These are phyloP conservation scores for Ellobius talpinus DNA, from an alignment of 2,113 vertebrate species.

Conservation along the genomic window DNA sequence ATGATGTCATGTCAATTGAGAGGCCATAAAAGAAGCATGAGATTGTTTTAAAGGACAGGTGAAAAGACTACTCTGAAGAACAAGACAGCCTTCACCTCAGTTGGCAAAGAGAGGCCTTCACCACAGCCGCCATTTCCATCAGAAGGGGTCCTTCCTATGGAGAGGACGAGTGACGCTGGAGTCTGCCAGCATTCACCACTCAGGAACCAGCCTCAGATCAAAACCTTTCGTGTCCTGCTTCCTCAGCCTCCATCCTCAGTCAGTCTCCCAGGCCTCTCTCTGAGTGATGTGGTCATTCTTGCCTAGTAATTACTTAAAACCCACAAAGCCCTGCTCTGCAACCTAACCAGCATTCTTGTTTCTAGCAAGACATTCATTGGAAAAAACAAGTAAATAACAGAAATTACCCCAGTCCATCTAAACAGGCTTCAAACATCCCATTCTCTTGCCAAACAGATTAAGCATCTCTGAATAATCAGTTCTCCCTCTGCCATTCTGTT, in stretches of 20 bases:
- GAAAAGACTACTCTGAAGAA: neutral
- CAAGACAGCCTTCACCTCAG: neutral
- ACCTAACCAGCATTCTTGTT: neutral
- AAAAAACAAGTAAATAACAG: neutral
- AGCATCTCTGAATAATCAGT: neutral
- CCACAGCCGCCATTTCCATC: too few relatives aligned
- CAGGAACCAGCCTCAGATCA: too few relatives aligned
- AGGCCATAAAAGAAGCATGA: neutral
- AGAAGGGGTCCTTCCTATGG: neutral
- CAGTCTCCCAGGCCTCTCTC: neutral
- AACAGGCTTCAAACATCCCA: neutral
- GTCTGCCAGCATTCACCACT: neutral
- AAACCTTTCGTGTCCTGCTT: neutral
- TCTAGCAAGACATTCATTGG: neutral
- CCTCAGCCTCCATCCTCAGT: neutral
- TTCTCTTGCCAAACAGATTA: neutral
- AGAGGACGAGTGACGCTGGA: neutral
- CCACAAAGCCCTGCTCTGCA: neutral
- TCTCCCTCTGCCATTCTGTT: neutral
- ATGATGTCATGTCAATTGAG: neutral
- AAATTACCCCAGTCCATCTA: neutral
- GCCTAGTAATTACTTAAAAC: neutral
- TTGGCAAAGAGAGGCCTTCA: neutral
- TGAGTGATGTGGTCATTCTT: neutral
- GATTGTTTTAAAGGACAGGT: neutral